Conservation (phyloP, 1,140 invertebrate genomes). For the Helicoverpa armigera region DNA sequence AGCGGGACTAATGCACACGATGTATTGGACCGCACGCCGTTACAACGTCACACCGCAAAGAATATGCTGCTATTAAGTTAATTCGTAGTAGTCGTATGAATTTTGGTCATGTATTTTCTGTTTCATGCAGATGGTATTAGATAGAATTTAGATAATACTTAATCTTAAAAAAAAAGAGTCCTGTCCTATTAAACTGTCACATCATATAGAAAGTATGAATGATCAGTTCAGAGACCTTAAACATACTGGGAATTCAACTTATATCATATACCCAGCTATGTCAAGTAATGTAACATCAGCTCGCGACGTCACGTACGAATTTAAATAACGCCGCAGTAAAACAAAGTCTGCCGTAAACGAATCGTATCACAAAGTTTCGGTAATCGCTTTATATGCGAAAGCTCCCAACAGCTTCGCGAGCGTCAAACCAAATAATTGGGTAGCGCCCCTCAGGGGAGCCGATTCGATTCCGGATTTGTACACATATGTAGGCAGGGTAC, state of each 20-base stretch:
- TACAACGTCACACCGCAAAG: slow-evolving; percentile 8
- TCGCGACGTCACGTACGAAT: not conserved
- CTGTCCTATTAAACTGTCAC: too few relatives aligned
- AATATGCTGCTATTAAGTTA: not conserved
- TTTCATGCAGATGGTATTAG: too few relatives aligned
- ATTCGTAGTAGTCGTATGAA: not conserved
- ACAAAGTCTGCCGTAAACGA: slow-evolving; percentile 11
- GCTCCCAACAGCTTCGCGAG: not conserved
- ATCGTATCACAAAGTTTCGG: slow-evolving; percentile 29
- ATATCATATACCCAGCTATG: too few relatives aligned
- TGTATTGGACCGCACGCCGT: slow-evolving; percentile 14
- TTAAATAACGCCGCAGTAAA: not conserved
- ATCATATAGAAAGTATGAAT: too few relatives aligned
- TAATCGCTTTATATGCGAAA: slow-evolving; percentile 20
- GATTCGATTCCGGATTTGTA: slow-evolving; percentile 34
- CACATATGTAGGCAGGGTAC: not conserved
- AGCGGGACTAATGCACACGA: slow-evolving; percentile 9
- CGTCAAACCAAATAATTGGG: slow-evolving; percentile 43
- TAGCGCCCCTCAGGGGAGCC: slow-evolving; percentile 1
- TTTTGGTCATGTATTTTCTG: too few relatives aligned
- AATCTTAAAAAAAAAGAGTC: too few relatives aligned
- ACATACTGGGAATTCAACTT: too few relatives aligned
- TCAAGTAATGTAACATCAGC: too few relatives aligned
- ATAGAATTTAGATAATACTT: too few relatives aligned
- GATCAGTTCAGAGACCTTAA: too few relatives aligned